Evolutionary conservation across 2,888 invertebrate genomes (phyloP).

Genomic region (Drosophila incognita): DNA sequence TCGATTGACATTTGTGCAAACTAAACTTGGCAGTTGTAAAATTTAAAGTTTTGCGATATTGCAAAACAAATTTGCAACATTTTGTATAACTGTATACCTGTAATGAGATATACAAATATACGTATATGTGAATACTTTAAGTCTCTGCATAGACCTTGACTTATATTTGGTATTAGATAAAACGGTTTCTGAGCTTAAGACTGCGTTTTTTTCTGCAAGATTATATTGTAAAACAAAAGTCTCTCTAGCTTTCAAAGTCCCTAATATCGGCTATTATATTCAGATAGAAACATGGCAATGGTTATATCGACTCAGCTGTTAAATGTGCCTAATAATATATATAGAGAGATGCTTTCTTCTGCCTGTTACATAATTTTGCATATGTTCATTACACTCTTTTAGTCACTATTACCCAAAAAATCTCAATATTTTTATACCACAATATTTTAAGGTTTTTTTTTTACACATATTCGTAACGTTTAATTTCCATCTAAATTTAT

Average conservation of each 20-base stretch:
- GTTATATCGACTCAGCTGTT: neutral
- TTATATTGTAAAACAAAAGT: neutral
- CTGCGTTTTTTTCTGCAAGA: neutral
- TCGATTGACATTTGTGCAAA: constrained; percentile 38
- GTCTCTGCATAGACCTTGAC: neutral
- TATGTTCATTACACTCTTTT: neutral
- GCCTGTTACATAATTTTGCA: neutral
- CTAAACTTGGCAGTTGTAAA: constrained; percentile 20
- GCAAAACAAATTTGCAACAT: constrained; percentile 4
- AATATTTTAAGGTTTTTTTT: neutral
- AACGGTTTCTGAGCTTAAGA: neutral
- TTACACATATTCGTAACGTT: neutral
- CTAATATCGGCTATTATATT: neutral
- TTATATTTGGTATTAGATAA: neutral
- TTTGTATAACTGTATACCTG: neutral
- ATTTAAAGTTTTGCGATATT: constrained; percentile 19
- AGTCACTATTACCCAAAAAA: no score
- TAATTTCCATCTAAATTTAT: neutral
- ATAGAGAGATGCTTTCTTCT: neutral
- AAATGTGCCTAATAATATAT: fast-evolving
- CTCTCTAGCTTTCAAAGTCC: neutral
- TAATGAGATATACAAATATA: constrained; percentile 1
- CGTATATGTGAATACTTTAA: neutral
- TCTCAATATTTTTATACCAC: no score
- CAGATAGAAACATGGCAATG: fast-evolving